phyloP scores from a whole-genome alignment of 2,113 vertebrate genomes.

The Protobothrops mucrosquamatus region DNA sequence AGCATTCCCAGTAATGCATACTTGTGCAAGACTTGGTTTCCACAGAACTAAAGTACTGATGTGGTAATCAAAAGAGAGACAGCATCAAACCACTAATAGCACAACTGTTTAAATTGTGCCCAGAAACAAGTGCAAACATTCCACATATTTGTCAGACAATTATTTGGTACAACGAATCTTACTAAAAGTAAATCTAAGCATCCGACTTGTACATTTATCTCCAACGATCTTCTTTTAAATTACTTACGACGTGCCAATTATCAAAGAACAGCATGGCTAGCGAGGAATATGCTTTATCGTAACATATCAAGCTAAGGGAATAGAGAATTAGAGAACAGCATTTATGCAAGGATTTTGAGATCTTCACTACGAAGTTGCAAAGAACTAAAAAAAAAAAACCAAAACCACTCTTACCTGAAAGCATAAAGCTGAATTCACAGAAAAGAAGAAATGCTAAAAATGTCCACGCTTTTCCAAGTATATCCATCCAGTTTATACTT shows the following conservation, averaged over 20 bases:
- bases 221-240: not conserved
- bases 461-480: slow-evolving; percentile 73
- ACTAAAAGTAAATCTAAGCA: not conserved
- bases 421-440: slow-evolving; percentile 68
- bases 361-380: rapidly evolving
- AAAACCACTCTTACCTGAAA: slow-evolving; percentile 71
- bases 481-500: slow-evolving; percentile 75
- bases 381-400: slow-evolving; percentile 14
- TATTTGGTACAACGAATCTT: not conserved
- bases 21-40: not conserved
- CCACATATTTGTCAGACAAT: not conserved
- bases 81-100: not conserved
- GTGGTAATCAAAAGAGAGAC: not conserved
- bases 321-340: rapidly evolving
- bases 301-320: not conserved
- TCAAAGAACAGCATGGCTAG: not conserved
- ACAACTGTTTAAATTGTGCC: not conserved
- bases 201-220: not conserved
- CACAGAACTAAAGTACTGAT: not conserved
- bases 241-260: not conserved
- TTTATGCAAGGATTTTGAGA: not conserved
- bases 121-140: not conserved
- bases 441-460: slow-evolving; percentile 69
- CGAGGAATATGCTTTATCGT: rapidly evolving
- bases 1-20: not conserved